Conservation (phyloP, 2,113 vertebrate genomes). For the Leptobrachium ailaonicum region DNA sequence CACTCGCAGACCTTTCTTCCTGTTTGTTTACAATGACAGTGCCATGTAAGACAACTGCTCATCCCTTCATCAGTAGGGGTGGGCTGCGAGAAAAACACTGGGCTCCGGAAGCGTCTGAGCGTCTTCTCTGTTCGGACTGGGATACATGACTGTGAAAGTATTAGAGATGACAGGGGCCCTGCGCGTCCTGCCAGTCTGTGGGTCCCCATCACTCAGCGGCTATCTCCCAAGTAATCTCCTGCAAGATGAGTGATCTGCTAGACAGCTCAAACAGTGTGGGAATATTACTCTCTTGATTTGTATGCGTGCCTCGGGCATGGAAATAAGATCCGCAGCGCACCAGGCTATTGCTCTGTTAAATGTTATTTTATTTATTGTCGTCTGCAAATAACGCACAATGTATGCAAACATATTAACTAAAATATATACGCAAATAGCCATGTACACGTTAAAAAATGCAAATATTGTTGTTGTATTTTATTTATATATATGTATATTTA, state of each 20-base stretch:
- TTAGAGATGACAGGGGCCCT: constrained; percentile 51
- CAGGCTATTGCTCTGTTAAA: constrained; percentile 21
- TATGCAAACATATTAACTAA: not conserved
- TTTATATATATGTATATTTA: too few relatives aligned
- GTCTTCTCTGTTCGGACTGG: constrained; percentile 52
- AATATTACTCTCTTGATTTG: constrained; percentile 28
- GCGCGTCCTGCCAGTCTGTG: constrained; percentile 35
- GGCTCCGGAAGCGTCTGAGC: constrained; percentile 13
- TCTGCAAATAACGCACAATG: constrained; percentile 46
- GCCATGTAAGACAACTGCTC: constrained; percentile 61
- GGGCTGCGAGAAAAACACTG: constrained; percentile 25
- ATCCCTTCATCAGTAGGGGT: constrained; percentile 40
- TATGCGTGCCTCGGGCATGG: constrained; percentile 34
- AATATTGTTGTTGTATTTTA: constrained; percentile 1
- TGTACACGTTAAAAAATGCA: constrained; percentile 8
- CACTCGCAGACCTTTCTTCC: not conserved
- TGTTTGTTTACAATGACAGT: constrained; percentile 62
- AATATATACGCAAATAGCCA: constrained; percentile 49
- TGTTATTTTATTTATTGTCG: constrained; percentile 11
- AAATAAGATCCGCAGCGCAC: constrained; percentile 38
- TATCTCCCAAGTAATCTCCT: constrained; percentile 60
- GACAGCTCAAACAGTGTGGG: constrained; percentile 46
- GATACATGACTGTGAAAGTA: constrained; percentile 61
- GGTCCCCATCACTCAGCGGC: constrained; percentile 51
- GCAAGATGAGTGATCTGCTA: constrained; percentile 52